phyloP scores from a whole-genome alignment of 1,140 invertebrate species.

The Drosophila nigromelanica region DNA sequence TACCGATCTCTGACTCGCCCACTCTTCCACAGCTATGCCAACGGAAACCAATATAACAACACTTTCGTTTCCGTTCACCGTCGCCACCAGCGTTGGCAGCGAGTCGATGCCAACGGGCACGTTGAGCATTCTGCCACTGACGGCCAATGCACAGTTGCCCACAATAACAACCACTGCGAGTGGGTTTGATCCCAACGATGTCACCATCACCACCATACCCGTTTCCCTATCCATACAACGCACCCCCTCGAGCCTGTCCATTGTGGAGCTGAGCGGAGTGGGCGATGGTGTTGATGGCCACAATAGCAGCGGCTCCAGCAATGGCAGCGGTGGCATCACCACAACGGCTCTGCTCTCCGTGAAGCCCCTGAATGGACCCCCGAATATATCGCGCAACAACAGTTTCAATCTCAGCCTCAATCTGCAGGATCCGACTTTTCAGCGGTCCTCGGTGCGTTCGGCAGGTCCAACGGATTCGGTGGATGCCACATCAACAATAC shows the following conservation, averaged over 20 bases:
- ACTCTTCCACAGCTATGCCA: slow-evolving; percentile 40
- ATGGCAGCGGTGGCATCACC: slow-evolving; percentile 56
- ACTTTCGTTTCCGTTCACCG: slow-evolving; percentile 77
- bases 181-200: slow-evolving; percentile 71
- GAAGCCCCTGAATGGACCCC: slow-evolving; percentile 63
- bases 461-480: slow-evolving; percentile 49
- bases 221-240: slow-evolving; percentile 75
- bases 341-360: slow-evolving; percentile 75
- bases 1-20: not conserved
- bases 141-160: slow-evolving; percentile 64
- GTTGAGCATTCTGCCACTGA: slow-evolving; percentile 71
- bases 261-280: slow-evolving; percentile 61
- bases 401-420: slow-evolving; percentile 77
- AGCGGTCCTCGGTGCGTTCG: slow-evolving; percentile 68
- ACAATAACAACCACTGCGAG: slow-evolving; percentile 72
- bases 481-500: slow-evolving; percentile 40
- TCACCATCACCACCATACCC: slow-evolving; percentile 78
- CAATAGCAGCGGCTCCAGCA: slow-evolving; percentile 50
- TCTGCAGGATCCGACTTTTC: slow-evolving; percentile 59
- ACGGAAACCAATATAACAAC: slow-evolving; percentile 73
- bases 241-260: slow-evolving; percentile 66
- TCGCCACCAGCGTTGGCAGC: slow-evolving; percentile 56
- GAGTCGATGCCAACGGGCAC: slow-evolving; percentile 72
- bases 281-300: slow-evolving; percentile 49
- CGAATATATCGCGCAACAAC: slow-evolving; percentile 72